Base-by-base conservation (phyloP, 2,113 vertebrate species). In the Vulpes lagopus region DNA sequence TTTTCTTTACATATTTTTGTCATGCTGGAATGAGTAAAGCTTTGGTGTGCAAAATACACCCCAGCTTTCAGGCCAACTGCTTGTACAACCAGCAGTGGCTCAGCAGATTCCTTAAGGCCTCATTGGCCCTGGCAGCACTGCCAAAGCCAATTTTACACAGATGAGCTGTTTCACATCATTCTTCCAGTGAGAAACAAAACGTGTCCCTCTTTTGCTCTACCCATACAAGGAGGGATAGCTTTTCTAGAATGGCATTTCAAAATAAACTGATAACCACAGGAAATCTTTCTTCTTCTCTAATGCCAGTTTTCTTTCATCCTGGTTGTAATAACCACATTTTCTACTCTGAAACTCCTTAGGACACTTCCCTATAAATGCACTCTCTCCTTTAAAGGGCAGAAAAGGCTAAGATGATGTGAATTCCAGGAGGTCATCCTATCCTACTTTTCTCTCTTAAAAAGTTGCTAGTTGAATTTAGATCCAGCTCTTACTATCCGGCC, bases 61-160 rank as follows among this genome's bases (percentile, higher is more conserved):
- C 32, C 32, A 69, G 84, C 69, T 94, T 92, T 91, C 0, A 0
- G 84, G 95, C 81, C 90, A 82, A 73, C 25, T 6, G 23, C 67
- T 73, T 85, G 69, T 53, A 83, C 35, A 64, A 90, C 69, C 38
- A 89, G 78, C 74, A 90, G 96, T 94, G 94, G 94, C 92, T 91
- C 96, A 97, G 96, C 91, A 92, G 91, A 97, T 87, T 95, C 97
- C 86, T 97, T 57, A 89, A 90, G 94, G 90, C 89, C 80, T 94
- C 59, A 16, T 5, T 91, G 89, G 92, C 87, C 82, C 93, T 1
- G 2, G 85, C 90, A 94, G 94, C 27, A 65, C 55, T 60, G 80
- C 85, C 92, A 93, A 82, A 64, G 95, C 73, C 84, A 15, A 51
- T 85, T 95, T 81, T 59, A 92, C 80, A 90, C 94, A 93, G 92